A percentile compares a stretch with the other conserved stretches of the same genome.
These are phyloP conservation scores for Bombus waltoni DNA, from an alignment of 1,140 invertebrate genomes.

Conservation along the genomic window DNA sequence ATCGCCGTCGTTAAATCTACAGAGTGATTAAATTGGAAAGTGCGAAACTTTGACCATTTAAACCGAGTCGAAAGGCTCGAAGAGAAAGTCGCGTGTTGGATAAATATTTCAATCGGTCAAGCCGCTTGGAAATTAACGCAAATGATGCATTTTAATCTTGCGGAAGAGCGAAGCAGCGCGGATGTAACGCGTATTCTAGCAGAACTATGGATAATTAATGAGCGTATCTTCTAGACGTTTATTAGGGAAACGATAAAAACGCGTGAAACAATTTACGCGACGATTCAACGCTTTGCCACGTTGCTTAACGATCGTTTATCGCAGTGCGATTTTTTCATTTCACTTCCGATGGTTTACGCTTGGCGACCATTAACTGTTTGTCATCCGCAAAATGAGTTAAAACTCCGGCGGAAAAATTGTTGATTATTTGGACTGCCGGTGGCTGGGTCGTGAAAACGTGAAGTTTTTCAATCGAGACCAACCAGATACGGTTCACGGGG, in stretches of 20 bases:
- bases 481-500: neutral
- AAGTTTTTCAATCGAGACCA: constrained; percentile 20
- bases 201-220: neutral
- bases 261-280: neutral
- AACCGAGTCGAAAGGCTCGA: constrained; percentile 11
- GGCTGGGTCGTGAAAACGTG: constrained; percentile 24
- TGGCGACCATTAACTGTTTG: neutral
- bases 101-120: constrained; percentile 13
- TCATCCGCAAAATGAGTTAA: neutral
- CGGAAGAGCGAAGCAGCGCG: neutral
- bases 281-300: neutral
- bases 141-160: neutral
- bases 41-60: constrained; percentile 13
- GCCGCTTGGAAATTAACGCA: neutral
- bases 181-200: neutral
- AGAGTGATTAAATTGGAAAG: constrained; percentile 13
- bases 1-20: neutral
- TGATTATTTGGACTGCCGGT: constrained; percentile 15
- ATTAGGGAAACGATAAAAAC: neutral
- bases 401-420: neutral
- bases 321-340: neutral
- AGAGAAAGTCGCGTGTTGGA: constrained; percentile 21
- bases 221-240: no score
- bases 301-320: neutral
- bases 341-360: neutral